Conservation (phyloP, 1,140 invertebrate genomes). For the Druon quercuslanigerum region DNA sequence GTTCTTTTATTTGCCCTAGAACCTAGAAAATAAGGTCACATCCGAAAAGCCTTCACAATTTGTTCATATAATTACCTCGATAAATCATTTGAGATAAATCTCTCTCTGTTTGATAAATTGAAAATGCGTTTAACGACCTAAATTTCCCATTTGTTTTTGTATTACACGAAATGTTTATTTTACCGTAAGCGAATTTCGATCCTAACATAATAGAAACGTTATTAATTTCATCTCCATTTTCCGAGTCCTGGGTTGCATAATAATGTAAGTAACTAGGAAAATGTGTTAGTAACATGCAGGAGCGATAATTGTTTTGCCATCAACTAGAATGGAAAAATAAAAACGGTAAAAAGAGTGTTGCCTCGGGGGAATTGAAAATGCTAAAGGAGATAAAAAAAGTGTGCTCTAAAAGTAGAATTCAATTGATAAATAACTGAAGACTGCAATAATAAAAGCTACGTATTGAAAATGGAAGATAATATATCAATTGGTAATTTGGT, state of each 20-base stretch:
- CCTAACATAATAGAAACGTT: neutral
- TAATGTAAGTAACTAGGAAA: conserved; percentile 16
- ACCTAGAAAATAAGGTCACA: no score
- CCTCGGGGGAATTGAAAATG: neutral
- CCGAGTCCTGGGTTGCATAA: conserved; percentile 11
- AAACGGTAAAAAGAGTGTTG: neutral
- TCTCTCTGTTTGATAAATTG: no score
- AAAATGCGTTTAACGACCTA: neutral
- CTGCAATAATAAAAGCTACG: neutral
- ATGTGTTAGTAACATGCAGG: conserved; percentile 6
- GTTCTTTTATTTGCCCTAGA: no score
- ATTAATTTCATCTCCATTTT: conserved; percentile 18
- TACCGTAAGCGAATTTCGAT: conserved; percentile 17
- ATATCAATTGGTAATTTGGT: neutral
- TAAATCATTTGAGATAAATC: no score
- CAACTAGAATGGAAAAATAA: conserved; percentile 26
- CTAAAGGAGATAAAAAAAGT: neutral
- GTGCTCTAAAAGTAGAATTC: neutral
- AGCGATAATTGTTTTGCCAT: conserved; percentile 12
- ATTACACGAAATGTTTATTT: neutral
- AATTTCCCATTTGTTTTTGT: conserved; percentile 10
- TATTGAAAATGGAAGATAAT: neutral
- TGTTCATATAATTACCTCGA: no score
- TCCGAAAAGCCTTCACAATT: no score
- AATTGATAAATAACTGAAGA: conserved; percentile 3